Base-by-base conservation (phyloP, 1,140 invertebrate genomes). In the Lordiphosa collinella region DNA sequence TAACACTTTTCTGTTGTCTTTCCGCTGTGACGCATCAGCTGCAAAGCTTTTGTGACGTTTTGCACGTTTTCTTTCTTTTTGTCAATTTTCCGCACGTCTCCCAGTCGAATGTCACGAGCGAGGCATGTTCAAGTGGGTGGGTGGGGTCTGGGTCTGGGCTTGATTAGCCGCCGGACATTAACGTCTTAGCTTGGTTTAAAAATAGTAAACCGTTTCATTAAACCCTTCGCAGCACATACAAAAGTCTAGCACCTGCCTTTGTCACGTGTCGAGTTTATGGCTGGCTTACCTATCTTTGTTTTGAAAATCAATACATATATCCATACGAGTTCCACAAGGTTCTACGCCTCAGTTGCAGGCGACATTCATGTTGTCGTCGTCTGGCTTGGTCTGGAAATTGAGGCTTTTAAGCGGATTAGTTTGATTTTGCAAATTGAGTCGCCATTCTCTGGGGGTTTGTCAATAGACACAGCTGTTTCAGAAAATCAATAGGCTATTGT, bases 381-480 rank as follows among this genome's bases (percentile, higher is more conserved):
- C 54, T 57, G 62, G 43, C 51, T 14, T 55, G 55, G 53, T 41
- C n/a, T n/a, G n/a, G n/a, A n/a, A 82, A 68, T 67, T 54, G 76
- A 82, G 66, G 66, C 76, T 76, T 54, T 61, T 82, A 82, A 82
- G 76, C 78, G 71, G 76, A 84, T 82, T 82, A 84, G 67, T 76
- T 76, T 72, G 78, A 84, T 67, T 74, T 84, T 68, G 55, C 67
- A 63, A 63, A 59, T 52, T 41, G 59, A 73, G 55, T 40, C 40
- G 38, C 41, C 14, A 40, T 34, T 31, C 54, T 22, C 31, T 29
- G 25, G 25, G 22, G 36, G 18, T 52, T 43, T 55, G 32, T 52
- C 37, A 56, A 37, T 38, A 35, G 36, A 29, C 32, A 31, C 1
- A 41, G 22, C 49, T 43, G 32, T 25, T 11, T 29, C 18, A 37